Conservation (phyloP, 2,113 vertebrate species). For the Corydoras sp. region DNA sequence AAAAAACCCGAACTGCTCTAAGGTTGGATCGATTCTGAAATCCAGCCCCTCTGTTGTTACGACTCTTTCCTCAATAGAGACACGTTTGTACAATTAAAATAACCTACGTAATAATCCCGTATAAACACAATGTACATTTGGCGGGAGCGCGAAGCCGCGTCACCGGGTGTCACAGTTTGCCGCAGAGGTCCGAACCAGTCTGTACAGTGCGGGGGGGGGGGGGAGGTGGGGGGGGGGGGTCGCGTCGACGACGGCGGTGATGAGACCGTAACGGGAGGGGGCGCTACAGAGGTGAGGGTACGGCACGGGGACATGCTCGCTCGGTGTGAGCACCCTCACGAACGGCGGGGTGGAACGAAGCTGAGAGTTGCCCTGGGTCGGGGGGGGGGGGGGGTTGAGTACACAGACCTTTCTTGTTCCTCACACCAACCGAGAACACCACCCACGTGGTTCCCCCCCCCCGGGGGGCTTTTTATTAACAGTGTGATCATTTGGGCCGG, state of each 20-base stretch:
- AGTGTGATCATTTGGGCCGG: not conserved
- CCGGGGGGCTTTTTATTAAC: not conserved
- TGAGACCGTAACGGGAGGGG: not conserved
- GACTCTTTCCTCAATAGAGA: not conserved
- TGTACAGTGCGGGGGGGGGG: conserved; percentile 46
- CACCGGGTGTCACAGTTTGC: conserved; percentile 69
- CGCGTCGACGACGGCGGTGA: not conserved
- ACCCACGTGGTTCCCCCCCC: no score
- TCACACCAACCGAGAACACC: not conserved
- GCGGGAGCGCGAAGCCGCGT: conserved; percentile 41
- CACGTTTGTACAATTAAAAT: conserved; percentile 41
- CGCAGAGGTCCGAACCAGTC: conserved; percentile 57
- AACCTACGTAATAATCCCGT: conserved; percentile 44
- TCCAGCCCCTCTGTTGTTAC: no score
- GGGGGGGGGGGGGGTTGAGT: no score
- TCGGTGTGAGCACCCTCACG: no score
- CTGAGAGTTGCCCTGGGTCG: no score
- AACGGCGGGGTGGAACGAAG: no score
- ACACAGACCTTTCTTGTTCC: not conserved
- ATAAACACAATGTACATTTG: conserved; percentile 68
- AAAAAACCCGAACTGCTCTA: conserved; percentile 31
- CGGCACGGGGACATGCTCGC: not conserved
- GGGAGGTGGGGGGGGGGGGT: no score
- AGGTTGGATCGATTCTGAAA: not conserved
- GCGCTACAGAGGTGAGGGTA: not conserved